A percentile compares a stretch with the other conserved stretches of the same genome.
phyloP scores from a whole-genome alignment of 2,113 vertebrate species.

The Synchiropus splendidus region DNA sequence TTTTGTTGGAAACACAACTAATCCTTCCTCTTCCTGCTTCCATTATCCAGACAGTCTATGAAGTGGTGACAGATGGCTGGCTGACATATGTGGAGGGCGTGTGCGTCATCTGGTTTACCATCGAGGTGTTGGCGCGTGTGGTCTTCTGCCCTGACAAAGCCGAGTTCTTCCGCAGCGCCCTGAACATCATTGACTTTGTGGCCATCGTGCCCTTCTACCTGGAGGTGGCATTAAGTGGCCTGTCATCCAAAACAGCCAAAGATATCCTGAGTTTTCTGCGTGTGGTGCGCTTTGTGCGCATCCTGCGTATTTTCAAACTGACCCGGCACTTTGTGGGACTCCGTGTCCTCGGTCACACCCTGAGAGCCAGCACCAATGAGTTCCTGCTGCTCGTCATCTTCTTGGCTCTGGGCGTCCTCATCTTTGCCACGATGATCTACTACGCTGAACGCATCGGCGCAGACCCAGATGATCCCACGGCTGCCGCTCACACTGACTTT shows the following conservation, averaged over 20 bases:
- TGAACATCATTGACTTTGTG: constrained; percentile 95
- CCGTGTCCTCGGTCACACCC: constrained; percentile 83
- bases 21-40: constrained; percentile 4
- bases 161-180: constrained; percentile 85
- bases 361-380: constrained; percentile 89
- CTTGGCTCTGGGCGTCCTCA: constrained; percentile 88
- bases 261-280: constrained; percentile 88
- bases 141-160: constrained; percentile 91
- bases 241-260: constrained; percentile 91
- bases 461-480: constrained; percentile 75
- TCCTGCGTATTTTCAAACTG: constrained; percentile 90
- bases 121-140: constrained; percentile 90
- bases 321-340: constrained; percentile 89
- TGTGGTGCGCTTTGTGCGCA: constrained; percentile 85
- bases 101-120: constrained; percentile 96
- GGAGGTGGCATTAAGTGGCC: constrained; percentile 79
- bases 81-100: constrained; percentile 94
- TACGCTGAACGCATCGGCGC: constrained; percentile 91
- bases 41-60: constrained; percentile 59
- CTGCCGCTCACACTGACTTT: constrained; percentile 83
- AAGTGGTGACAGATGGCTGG: constrained; percentile 87
- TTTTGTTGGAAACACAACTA: constrained; percentile 1
- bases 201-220: constrained; percentile 93
- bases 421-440: constrained; percentile 99
- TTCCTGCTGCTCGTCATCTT: constrained; percentile 95